Percentiles rank a stretch among this genome's conserved stretches.
Evolutionary conservation across 2,797 vertebrate species (phyloP).

Genomic region (Liparis tanakae): DNA sequence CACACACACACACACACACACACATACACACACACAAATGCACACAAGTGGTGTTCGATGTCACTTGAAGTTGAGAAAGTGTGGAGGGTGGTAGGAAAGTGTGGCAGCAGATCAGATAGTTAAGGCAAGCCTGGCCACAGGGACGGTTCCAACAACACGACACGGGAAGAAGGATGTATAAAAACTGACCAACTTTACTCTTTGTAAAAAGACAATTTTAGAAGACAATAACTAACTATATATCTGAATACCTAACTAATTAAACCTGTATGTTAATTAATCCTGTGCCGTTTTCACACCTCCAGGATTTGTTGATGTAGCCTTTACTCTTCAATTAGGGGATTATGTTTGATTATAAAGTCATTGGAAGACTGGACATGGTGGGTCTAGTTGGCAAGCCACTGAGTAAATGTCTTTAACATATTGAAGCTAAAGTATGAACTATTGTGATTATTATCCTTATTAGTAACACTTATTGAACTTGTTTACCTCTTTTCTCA

Average conservation of each 20-base stretch:
- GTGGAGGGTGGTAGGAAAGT: constrained; percentile 43
- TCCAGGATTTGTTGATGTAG: background rate
- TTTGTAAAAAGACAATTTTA: too few species aligned
- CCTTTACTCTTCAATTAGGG: background rate
- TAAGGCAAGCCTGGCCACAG: constrained; percentile 36
- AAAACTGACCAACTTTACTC: constrained; percentile 1
- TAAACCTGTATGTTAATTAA: background rate
- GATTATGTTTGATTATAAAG: background rate
- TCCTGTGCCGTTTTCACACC: background rate
- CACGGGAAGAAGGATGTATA: constrained; percentile 19
- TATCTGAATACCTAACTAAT: background rate
- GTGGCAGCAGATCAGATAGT: constrained; percentile 53
- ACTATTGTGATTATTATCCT: background rate
- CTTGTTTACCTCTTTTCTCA: too few species aligned
- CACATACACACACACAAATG: background rate
- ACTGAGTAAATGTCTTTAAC: background rate
- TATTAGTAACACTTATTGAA: background rate
- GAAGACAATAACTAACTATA: constrained; percentile 7
- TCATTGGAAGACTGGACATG: background rate
- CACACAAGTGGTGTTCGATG: constrained; percentile 37
- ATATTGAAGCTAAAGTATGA: background rate
- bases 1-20: background rate
- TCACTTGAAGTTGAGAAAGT: constrained; percentile 55
- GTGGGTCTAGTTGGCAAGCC: background rate
- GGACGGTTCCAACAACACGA: constrained; percentile 46